Conservation (phyloP, 2,888 invertebrate species). For the Drepanosiphum platanoidis region DNA sequence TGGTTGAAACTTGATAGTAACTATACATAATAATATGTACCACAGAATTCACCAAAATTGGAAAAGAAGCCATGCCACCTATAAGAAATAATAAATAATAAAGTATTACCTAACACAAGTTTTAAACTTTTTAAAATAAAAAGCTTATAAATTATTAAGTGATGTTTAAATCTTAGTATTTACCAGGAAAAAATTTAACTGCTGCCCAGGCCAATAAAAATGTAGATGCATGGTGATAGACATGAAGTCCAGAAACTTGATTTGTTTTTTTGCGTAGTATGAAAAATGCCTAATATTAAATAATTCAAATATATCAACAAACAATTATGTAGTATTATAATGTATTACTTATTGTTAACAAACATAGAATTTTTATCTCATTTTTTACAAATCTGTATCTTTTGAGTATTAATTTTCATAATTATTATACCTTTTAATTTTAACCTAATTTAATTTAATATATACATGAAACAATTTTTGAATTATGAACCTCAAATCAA, state of each 20-base stretch:
- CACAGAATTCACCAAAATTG: constrained; percentile 74
- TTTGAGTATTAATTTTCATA: no score
- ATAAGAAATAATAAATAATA: constrained; percentile 64
- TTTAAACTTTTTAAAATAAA: neutral
- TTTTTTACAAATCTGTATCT: no score
- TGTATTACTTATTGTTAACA: no score
- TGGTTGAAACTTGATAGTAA: constrained; percentile 76
- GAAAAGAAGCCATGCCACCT: constrained; percentile 77
- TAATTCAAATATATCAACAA: neutral
- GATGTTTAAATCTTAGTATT: neutral
- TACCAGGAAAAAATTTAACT: constrained; percentile 76
- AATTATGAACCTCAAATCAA: no score
- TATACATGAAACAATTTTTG: no score
- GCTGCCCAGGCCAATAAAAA: constrained; percentile 73
- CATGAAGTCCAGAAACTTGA: constrained; percentile 78
- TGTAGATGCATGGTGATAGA: constrained; percentile 78
- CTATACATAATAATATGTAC: constrained; percentile 82
- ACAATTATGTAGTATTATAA: neutral
- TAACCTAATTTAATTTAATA: no score
- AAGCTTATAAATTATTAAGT: neutral
- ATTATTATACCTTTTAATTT: no score
- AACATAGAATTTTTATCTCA: no score
- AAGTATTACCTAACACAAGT: no score
- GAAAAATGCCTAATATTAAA: constrained; percentile 71
- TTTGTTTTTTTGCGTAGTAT: constrained; percentile 76